Conservation (phyloP, 2,888 invertebrate species). For the Zele albiditarsus region DNA sequence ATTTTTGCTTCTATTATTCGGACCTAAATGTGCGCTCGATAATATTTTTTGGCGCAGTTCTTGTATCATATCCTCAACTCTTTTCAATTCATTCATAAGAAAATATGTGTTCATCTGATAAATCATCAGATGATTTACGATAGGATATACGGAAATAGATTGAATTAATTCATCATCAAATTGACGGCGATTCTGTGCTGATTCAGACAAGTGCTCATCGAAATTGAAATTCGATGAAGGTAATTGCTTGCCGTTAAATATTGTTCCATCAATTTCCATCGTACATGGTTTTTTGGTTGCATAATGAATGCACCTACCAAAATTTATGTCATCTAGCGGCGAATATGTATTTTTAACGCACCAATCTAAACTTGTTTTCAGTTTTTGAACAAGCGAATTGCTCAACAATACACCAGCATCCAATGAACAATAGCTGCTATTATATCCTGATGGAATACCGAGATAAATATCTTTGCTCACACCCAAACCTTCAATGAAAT, state of each 20-base stretch:
- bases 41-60: slow-evolving; percentile 73
- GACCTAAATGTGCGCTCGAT: slow-evolving; percentile 71
- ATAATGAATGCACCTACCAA: slow-evolving; percentile 89
- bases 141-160: slow-evolving; percentile 80
- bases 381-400: slow-evolving; percentile 86
- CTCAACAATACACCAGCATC: slow-evolving; percentile 92
- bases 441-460: slow-evolving; percentile 79
- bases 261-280: slow-evolving; percentile 74
- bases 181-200: slow-evolving; percentile 66
- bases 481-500: slow-evolving; percentile 85
- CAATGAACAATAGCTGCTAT: slow-evolving; percentile 79
- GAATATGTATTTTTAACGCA: slow-evolving; percentile 91
- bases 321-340: slow-evolving; percentile 87
- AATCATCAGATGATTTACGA: slow-evolving; percentile 77
- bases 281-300: slow-evolving; percentile 80
- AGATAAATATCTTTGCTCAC: slow-evolving; percentile 88
- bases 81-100: slow-evolving; percentile 75
- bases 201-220: slow-evolving; percentile 68
- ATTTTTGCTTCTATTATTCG: slow-evolving; percentile 50
- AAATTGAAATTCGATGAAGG: slow-evolving; percentile 68
- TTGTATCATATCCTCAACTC: slow-evolving; percentile 70
- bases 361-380: slow-evolving; percentile 88
- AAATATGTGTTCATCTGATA: slow-evolving; percentile 84
- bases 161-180: slow-evolving; percentile 71
- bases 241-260: slow-evolving; percentile 57